These are phyloP conservation scores for Okamejei kenojei DNA, from an alignment of 2,797 vertebrate genomes.

Conservation along the genomic window DNA sequence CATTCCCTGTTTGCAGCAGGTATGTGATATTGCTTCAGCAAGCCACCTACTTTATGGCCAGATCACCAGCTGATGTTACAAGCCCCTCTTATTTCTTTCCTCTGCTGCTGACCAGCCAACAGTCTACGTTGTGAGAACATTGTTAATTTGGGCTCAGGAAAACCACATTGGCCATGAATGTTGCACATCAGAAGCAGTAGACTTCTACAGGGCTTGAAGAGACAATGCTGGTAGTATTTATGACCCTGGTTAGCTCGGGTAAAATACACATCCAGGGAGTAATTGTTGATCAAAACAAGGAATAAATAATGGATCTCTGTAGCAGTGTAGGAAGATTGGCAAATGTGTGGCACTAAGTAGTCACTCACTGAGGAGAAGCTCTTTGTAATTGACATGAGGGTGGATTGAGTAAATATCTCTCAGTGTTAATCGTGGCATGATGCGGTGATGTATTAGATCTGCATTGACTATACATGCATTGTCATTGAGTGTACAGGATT, in stretches of 20 bases:
- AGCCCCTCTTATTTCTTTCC: not conserved
- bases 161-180: not conserved
- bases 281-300: not conserved
- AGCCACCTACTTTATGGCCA: not conserved
- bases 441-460: not conserved
- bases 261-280: not conserved
- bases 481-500: not conserved
- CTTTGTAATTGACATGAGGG: not conserved
- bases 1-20: too few relatives aligned
- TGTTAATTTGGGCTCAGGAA: not conserved
- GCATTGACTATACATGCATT: not conserved
- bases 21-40: not conserved
- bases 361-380: too few relatives aligned
- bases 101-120: not conserved
- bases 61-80: not conserved
- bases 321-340: not conserved
- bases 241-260: not conserved
- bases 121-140: not conserved
- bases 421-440: not conserved
- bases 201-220: not conserved
- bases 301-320: not conserved
- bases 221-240: not conserved
- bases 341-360: not conserved
- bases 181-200: not conserved
- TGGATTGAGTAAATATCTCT: not conserved